Evolutionary conservation across 2,888 invertebrate genomes (phyloP).

Genomic region (Laothoe populi): DNA sequence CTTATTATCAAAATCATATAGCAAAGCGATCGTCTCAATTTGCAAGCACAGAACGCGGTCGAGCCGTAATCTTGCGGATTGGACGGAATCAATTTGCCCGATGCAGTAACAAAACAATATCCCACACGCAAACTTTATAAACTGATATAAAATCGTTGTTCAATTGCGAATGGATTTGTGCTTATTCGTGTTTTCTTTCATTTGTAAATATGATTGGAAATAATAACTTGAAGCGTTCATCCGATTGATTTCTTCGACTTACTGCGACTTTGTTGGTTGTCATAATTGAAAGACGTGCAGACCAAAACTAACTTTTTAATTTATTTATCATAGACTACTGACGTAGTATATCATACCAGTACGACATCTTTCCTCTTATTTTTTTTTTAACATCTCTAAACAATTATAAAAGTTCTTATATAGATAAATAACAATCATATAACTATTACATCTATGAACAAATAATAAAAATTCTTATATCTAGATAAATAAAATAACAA

Average conservation of each 20-base stretch:
- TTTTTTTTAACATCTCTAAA: no score
- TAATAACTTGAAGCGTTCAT: background rate
- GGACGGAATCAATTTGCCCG: constrained; percentile 57
- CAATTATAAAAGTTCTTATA: no score
- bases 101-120: constrained; percentile 57
- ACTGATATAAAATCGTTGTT: constrained; percentile 42
- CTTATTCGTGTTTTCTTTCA: constrained; percentile 24
- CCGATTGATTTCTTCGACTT: background rate
- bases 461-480: no score
- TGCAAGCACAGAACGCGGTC: constrained; percentile 36
- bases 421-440: no score
- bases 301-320: no score
- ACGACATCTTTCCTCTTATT: no score
- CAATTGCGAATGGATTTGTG: constrained; percentile 22
- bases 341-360: no score
- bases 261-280: background rate
- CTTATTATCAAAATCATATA: constrained; percentile 21
- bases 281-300: no score
- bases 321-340: no score
- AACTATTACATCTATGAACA: no score
- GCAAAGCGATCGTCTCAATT: constrained; percentile 31
- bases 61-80: constrained; percentile 54
- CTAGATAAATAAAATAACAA: no score
- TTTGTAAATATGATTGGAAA: constrained; percentile 17
- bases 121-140: constrained; percentile 47